phyloP scores from a whole-genome alignment of 2,888 invertebrate species.

The Limnephilus marmoratus region DNA sequence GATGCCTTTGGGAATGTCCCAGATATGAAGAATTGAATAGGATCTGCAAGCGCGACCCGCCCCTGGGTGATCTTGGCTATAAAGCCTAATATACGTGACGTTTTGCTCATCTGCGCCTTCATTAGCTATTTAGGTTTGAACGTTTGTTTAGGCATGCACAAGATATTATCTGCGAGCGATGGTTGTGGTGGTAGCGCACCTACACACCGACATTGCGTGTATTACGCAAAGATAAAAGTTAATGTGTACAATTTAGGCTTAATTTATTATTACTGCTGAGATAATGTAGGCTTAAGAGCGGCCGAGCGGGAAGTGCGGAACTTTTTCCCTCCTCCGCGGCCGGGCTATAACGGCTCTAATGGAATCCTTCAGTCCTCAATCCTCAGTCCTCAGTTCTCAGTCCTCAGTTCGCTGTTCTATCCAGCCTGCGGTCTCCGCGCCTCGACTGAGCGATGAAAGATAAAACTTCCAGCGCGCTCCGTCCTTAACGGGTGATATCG shows the following conservation, averaged over 20 bases:
- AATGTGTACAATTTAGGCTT: constrained; percentile 66
- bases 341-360: constrained; percentile 56
- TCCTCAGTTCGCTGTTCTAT: not conserved
- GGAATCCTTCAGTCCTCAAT: constrained; percentile 56
- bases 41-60: constrained; percentile 5
- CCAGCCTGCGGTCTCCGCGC: constrained; percentile 29
- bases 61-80: constrained; percentile 55
- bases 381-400: not conserved
- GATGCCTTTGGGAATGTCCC: not conserved
- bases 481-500: constrained; percentile 51
- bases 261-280: constrained; percentile 66
- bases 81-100: constrained; percentile 65
- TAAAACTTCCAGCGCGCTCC: constrained; percentile 50
- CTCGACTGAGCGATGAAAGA: constrained; percentile 60
- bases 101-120: constrained; percentile 65
- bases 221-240: constrained; percentile 66
- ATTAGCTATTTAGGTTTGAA: constrained; percentile 66
- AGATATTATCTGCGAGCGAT: constrained; percentile 63
- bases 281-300: constrained; percentile 65
- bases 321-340: constrained; percentile 54
- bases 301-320: constrained; percentile 53
- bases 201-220: constrained; percentile 63
- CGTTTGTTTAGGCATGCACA: constrained; percentile 66
- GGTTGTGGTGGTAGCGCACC: constrained; percentile 51
- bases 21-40: constrained; percentile 32